phyloP scores from a whole-genome alignment of 2,797 vertebrate species.

The Tamandua tetradactyla region DNA sequence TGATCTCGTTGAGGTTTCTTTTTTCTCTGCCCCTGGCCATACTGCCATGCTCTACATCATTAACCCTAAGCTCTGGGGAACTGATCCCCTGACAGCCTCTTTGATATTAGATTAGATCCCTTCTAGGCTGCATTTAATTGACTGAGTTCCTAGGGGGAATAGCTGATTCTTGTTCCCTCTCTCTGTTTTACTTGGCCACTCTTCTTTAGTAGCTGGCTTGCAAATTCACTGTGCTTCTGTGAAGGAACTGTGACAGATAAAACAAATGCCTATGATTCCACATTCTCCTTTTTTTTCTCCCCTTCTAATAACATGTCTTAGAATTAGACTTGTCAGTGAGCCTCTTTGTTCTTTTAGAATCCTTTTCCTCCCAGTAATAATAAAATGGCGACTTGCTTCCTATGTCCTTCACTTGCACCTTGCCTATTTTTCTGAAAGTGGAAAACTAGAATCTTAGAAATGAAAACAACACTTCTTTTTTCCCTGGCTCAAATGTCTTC shows the following conservation, averaged over 20 bases:
- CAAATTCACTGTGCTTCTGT: constrained; percentile 63
- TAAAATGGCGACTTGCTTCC: background rate
- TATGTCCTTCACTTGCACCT: constrained; percentile 20
- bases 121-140: constrained; percentile 87
- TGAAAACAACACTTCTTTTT: constrained; percentile 33
- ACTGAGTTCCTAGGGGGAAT: constrained; percentile 79
- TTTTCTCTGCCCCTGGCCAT: constrained; percentile 80
- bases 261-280: constrained; percentile 39
- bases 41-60: constrained; percentile 83
- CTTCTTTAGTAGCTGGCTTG: constrained; percentile 79
- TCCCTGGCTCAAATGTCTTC: background rate
- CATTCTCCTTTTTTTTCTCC: constrained; percentile 30
- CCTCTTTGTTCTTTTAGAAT: constrained; percentile 61
- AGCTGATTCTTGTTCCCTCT: constrained; percentile 64
- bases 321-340: constrained; percentile 50
- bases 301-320: constrained; percentile 32
- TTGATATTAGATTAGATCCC: constrained; percentile 86
- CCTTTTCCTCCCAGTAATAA: constrained; percentile 9
- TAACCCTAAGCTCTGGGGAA: constrained; percentile 85
- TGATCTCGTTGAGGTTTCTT: constrained; percentile 65
- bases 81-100: constrained; percentile 81
- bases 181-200: constrained; percentile 68
- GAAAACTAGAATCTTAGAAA: constrained; percentile 9
- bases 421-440: constrained; percentile 64
- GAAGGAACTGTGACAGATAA: constrained; percentile 63